Conservation (phyloP, 2,888 invertebrate genomes). For the Ametastegia equiseti region DNA sequence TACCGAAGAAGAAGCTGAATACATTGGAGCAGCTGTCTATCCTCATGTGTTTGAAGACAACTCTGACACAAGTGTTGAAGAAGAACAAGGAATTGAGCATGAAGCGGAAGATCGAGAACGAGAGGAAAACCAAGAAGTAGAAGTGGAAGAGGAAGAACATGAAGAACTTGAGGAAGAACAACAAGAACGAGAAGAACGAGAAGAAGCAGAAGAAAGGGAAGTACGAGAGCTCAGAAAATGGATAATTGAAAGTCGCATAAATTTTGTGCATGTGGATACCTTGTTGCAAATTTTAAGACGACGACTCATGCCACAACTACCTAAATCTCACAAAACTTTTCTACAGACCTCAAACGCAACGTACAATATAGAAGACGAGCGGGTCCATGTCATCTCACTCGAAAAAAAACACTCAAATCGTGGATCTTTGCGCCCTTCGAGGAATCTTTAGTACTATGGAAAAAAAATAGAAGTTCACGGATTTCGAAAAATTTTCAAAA, state of each 20-base stretch:
- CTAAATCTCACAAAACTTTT: constrained; percentile 51
- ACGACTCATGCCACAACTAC: constrained; percentile 47
- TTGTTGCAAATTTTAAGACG: constrained; percentile 47
- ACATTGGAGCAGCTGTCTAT: not conserved
- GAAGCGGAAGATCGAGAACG: no score
- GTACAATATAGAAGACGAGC: constrained; percentile 47
- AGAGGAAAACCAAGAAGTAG: not conserved
- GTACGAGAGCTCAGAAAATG: constrained; percentile 39
- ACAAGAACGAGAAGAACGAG: not conserved
- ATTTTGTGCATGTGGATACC: constrained; percentile 42
- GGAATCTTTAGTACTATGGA: no score
- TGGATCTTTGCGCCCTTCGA: no score
- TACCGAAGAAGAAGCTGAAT: not conserved
- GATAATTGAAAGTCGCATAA: constrained; percentile 48
- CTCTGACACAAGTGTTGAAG: not conserved
- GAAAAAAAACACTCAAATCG: no score
- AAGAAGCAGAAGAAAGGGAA: not conserved
- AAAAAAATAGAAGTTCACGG: no score
- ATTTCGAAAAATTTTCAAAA: no score
- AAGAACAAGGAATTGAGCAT: not conserved
- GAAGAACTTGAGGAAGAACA: not conserved
- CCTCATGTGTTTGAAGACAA: not conserved
- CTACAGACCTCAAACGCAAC: constrained; percentile 29
- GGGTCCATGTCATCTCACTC: no score
- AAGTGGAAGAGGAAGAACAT: not conserved